These are phyloP conservation scores for Pipra filicauda DNA, from an alignment of 2,113 vertebrate genomes.

Conservation along the genomic window DNA sequence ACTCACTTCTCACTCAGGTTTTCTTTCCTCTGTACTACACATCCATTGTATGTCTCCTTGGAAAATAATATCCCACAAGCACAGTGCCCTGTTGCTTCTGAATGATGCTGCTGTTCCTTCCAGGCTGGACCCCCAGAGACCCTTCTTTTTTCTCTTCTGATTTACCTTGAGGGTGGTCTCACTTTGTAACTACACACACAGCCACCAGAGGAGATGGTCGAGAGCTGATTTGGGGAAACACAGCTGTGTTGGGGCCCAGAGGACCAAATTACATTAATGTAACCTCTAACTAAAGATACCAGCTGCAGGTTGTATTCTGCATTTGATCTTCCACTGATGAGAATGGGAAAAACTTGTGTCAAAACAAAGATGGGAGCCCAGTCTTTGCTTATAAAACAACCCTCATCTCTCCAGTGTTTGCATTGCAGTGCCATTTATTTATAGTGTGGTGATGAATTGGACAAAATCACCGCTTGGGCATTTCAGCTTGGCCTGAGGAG, in stretches of 20 bases:
- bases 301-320: not conserved
- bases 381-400: not conserved
- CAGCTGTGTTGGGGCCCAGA: not conserved
- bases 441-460: not conserved
- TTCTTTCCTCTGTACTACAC: constrained; percentile 31
- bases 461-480: not conserved
- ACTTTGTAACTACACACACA: not conserved
- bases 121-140: not conserved
- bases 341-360: not conserved
- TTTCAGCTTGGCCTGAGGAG: not conserved
- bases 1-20: constrained; percentile 47
- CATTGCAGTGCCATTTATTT: not conserved
- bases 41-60: not conserved
- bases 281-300: not conserved
- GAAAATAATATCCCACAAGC: not conserved
- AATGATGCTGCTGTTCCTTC: constrained; percentile 36
- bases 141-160: not conserved
- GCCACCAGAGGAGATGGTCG: not conserved
- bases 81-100: not conserved
- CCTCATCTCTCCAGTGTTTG: not conserved
- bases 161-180: constrained; percentile 31
- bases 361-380: not conserved
- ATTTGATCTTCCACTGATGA: not conserved
- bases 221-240: not conserved
- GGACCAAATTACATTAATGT: not conserved